Evolutionary conservation across 2,888 invertebrate genomes (phyloP), one percentile per base, ranked within the genome.

Genomic region (Bugulina stolonifera): DNA sequence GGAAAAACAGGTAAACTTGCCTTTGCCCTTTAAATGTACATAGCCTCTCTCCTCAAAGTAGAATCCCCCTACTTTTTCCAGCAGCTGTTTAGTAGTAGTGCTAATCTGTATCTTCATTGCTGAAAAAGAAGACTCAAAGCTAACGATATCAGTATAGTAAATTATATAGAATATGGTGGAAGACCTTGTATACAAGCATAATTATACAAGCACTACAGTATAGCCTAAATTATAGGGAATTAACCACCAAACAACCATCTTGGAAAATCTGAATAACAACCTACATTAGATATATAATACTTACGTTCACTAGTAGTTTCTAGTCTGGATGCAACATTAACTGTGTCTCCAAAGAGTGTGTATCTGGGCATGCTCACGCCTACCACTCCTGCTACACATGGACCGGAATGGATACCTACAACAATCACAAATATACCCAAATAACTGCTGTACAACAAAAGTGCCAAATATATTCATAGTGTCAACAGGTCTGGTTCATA

Each of bases 281-380:
- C n/a, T n/a, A n/a, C n/a, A n/a, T n/a, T n/a, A n/a, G n/a, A n/a
- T n/a, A n/a, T n/a, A n/a, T n/a, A 27, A 57, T 57, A 70, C 70
- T 70, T 70, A 70, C 70, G 70, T 29, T 70, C 70, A 43, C 70
- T 43, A 14, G 70, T 70, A 5, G 70, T 70, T 32, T 70, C 70
- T 43, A 64, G 32, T 32, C 64, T 22, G n/a, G 64, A 64, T 2
- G 64, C 64, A 22, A 64, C 70, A 70, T 43, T 23, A 3, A 70
- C 54, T 54, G 70, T 70, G 52, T 70, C 70, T 10, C 70, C 70
- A 54, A 70, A 70, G n/a, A 70, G 32, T 2, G 70, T 70, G 25
- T 70, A 70, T 70, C 70, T 2, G 18, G 70, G 70, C 70, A 70
- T 70, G 43, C 52, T 54, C 5, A 70, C 70, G 5, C 70, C 70